Base-by-base conservation (phyloP, 2,113 vertebrate species). In the Trichomycterus rosablanca region DNA sequence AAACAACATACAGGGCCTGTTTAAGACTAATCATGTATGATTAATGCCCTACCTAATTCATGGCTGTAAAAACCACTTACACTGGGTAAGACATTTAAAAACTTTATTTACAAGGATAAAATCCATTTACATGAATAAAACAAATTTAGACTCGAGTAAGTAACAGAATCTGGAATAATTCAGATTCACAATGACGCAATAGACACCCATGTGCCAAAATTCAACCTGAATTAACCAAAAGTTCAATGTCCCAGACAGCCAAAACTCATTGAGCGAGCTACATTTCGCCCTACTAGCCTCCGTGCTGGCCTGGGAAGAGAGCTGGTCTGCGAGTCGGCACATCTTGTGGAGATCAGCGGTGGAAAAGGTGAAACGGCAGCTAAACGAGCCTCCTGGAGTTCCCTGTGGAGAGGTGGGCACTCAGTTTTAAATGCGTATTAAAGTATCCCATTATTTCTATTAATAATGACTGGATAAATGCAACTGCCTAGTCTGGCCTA, bases 361-460 rank as follows among this genome's bases (percentile, higher is more conserved):
- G 81, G 76, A 68, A 73, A 85, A 15, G 65, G 80, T 15, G 88
- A 86, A 51, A 73, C 73, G 46, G 85, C 89, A 23, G 89, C 85
- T 70, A 86, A 75, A 11, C 91, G 90, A 28, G 86, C 90, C 71
- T 92, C 90, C 78, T 87, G 81, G 49, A 98, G 88, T 79, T 96
- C 89, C 74, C 95, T 98, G 67, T 14, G 32, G 20, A n/a, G n/a
- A n/a, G n/a, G n/a, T n/a, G n/a, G n/a, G n/a, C n/a, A n/a, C n/a
- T n/a, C n/a, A n/a, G n/a, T n/a, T n/a, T n/a, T n/a, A n/a, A n/a
- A n/a, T n/a, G n/a, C n/a, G n/a, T n/a, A n/a, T n/a, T n/a, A n/a
- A n/a, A n/a, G n/a, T n/a, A n/a, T n/a, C n/a, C n/a, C n/a, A n/a
- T n/a, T n/a, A n/a, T n/a, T n/a, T n/a, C n/a, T n/a, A n/a, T n/a